Percentiles rank a stretch among this genome's conserved stretches.
Evolutionary conservation across 2,797 vertebrate species (phyloP).

Genomic region (Okamejei kenojei): DNA sequence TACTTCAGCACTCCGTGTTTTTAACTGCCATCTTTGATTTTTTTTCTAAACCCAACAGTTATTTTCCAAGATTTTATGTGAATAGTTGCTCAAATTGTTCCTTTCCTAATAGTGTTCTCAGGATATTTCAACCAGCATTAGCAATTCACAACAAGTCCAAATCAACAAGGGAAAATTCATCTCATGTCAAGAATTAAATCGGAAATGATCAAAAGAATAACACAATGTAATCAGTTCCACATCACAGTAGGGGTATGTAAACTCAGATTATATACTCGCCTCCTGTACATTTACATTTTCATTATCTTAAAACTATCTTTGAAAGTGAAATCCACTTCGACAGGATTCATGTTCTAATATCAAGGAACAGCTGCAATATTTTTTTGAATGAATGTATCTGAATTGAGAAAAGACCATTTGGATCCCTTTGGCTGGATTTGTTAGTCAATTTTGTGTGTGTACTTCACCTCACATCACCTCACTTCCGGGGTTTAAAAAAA

Average conservation of each 20-base stretch:
- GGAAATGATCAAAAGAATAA: neutral
- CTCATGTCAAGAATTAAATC: neutral
- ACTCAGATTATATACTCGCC: neutral
- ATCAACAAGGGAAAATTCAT: conserved; percentile 15
- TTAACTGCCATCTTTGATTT: neutral
- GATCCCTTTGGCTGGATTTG: neutral
- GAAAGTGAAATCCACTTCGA: neutral
- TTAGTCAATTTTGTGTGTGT: neutral
- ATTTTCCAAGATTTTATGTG: neutral
- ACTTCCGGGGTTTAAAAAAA: neutral
- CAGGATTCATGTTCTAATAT: neutral
- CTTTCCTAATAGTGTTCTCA: neutral
- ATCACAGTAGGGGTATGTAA: neutral
- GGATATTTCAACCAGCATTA: neutral
- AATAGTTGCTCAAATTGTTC: neutral
- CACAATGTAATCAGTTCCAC: neutral
- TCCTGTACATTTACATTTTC: neutral
- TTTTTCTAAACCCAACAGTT: neutral
- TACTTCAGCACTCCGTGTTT: too few relatives aligned
- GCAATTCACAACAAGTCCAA: neutral
- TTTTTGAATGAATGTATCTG: neutral
- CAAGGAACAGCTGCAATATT: neutral
- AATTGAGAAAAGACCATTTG: neutral
- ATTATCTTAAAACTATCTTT: neutral
- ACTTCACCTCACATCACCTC: neutral